These are phyloP conservation scores for Phalacrocorax carbo DNA, from an alignment of 2,113 vertebrate genomes.

Conservation along the genomic window DNA sequence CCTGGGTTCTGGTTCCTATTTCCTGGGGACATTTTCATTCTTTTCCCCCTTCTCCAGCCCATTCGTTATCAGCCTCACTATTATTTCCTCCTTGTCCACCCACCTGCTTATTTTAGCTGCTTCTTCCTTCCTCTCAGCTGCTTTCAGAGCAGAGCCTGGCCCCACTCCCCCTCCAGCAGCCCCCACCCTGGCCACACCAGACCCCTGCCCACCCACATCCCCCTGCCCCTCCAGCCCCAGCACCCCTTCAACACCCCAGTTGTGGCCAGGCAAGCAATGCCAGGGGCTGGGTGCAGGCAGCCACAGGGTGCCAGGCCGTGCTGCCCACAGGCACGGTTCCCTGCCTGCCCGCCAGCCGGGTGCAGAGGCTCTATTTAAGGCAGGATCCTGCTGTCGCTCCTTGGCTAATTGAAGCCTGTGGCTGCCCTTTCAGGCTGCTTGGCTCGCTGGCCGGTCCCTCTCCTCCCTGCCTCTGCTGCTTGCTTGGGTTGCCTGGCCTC, in stretches of 20 bases:
- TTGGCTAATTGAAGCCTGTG: conserved; percentile 35
- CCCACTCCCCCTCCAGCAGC: background rate
- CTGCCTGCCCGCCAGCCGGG: background rate
- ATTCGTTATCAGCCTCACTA: conserved; percentile 1
- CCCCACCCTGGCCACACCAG: background rate
- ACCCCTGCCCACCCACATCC: background rate
- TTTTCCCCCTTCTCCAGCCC: background rate
- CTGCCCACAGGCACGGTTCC: background rate
- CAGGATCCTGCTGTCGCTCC: background rate
- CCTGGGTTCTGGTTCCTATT: background rate
- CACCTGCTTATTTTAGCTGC: conserved; percentile 64
- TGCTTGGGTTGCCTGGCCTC: background rate
- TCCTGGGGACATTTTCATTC: conserved; percentile 20
- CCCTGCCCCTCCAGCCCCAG: background rate
- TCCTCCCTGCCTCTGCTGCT: background rate
- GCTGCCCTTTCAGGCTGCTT: background rate
- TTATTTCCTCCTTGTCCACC: conserved; percentile 60
- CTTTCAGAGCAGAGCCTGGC: background rate
- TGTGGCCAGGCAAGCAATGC: rapidly evolving
- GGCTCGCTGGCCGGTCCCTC: background rate
- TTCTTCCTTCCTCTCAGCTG: conserved; percentile 61
- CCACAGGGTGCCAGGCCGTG: background rate
- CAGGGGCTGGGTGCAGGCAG: background rate
- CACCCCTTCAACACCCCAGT: background rate
- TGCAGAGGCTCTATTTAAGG: conserved; percentile 13